Percentiles rank a stretch among this genome's conserved stretches.
These are phyloP conservation scores for Meliscaeva auricollis DNA, from an alignment of 2,888 invertebrate genomes.

Conservation along the genomic window DNA sequence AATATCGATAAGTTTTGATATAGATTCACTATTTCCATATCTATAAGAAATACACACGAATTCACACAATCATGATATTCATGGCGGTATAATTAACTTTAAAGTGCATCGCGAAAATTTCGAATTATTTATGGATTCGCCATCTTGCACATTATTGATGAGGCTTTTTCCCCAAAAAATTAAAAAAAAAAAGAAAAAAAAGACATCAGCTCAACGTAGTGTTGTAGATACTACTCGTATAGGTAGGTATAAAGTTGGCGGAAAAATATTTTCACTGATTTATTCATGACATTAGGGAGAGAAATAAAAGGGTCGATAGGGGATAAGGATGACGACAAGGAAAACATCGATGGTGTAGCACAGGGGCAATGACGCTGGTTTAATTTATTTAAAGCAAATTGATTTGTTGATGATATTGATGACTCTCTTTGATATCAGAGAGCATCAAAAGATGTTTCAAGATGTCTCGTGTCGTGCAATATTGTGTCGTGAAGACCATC, in stretches of 20 bases:
- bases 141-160: constrained; percentile 59
- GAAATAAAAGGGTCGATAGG: constrained; percentile 2
- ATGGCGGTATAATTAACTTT: constrained; percentile 43
- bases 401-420: constrained; percentile 69
- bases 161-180: constrained; percentile 31
- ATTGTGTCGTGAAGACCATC: neutral
- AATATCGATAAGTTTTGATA: constrained; percentile 1
- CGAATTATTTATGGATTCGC: constrained; percentile 66
- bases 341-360: neutral
- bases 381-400: constrained; percentile 72
- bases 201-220: neutral
- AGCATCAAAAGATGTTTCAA: constrained; percentile 62
- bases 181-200: constrained; percentile 20
- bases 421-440: constrained; percentile 64
- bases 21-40: neutral
- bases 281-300: constrained; percentile 24
- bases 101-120: constrained; percentile 56
- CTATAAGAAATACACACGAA: neutral
- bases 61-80: neutral
- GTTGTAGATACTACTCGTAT: neutral
- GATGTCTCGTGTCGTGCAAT: neutral
- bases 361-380: neutral
- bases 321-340: neutral
- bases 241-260: neutral
- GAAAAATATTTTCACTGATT: constrained; percentile 30